Evolutionary conservation across 1,140 invertebrate genomes (phyloP).

Genomic region (Euwallacea similis): DNA sequence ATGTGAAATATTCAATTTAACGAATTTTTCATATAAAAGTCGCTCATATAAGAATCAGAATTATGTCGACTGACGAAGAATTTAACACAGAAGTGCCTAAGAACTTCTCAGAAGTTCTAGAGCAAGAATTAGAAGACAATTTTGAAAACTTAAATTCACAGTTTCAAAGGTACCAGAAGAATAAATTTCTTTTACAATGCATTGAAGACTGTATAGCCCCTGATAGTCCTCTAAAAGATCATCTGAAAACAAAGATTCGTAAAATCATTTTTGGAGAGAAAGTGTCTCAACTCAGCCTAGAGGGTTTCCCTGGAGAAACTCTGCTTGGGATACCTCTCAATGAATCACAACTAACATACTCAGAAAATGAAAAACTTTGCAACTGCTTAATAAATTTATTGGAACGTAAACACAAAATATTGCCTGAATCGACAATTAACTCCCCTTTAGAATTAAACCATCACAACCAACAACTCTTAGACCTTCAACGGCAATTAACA

Average conservation of each 20-base stretch:
- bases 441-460: constrained; percentile 19
- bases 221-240: constrained; percentile 36
- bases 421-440: neutral
- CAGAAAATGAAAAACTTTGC: constrained; percentile 32
- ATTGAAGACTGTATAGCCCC: constrained; percentile 36
- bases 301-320: neutral
- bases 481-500: constrained; percentile 36
- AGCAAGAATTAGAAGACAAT: constrained; percentile 39
- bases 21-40: too few relatives aligned
- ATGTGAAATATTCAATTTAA: too few relatives aligned
- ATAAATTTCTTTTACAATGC: constrained; percentile 39
- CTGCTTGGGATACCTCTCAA: constrained; percentile 36
- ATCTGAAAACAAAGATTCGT: neutral
- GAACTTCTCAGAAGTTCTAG: neutral
- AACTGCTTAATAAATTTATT: constrained; percentile 28
- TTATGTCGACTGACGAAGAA: too few relatives aligned
- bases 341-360: constrained; percentile 30
- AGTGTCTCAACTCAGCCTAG: constrained; percentile 30
- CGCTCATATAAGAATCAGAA: too few relatives aligned
- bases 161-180: constrained; percentile 34
- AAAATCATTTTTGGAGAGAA: too few relatives aligned
- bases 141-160: constrained; percentile 36
- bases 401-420: neutral
- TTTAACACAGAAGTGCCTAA: too few relatives aligned
- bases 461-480: constrained; percentile 31